phyloP scores from a whole-genome alignment of 2,888 invertebrate species.

The Gonocerus acuteangulatus region DNA sequence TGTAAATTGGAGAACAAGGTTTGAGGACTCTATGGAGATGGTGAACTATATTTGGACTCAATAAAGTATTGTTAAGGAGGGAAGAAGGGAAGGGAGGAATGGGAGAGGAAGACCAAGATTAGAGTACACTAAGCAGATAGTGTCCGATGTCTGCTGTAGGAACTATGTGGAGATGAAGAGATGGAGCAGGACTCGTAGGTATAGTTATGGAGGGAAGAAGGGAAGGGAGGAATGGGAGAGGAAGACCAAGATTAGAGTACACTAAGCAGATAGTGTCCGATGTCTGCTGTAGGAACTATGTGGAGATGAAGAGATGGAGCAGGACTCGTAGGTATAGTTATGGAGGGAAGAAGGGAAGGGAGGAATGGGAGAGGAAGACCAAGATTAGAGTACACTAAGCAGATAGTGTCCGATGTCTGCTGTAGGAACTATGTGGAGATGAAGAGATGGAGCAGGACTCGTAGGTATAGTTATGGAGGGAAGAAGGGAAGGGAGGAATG shows the following conservation, averaged over 20 bases:
- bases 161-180: neutral
- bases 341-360: too few relatives aligned
- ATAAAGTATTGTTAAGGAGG: too few relatives aligned
- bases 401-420: too few relatives aligned
- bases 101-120: neutral
- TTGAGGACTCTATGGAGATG: too few relatives aligned
- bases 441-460: constrained; percentile 16
- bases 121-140: too few relatives aligned
- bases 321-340: neutral
- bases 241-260: neutral
- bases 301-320: neutral
- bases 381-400: too few relatives aligned
- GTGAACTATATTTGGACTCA: too few relatives aligned
- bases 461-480: too few relatives aligned
- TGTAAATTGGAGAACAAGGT: too few relatives aligned
- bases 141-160: too few relatives aligned
- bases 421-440: too few relatives aligned
- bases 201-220: neutral
- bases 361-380: constrained; percentile 7
- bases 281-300: constrained; percentile 16
- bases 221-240: neutral
- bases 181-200: neutral
- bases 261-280: too few relatives aligned
- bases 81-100: neutral
- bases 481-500: neutral